A percentile compares a stretch with the other conserved stretches of the same genome.
These are phyloP conservation scores for Sitobion miscanthi DNA, from an alignment of 1,140 invertebrate species.

Conservation along the genomic window DNA sequence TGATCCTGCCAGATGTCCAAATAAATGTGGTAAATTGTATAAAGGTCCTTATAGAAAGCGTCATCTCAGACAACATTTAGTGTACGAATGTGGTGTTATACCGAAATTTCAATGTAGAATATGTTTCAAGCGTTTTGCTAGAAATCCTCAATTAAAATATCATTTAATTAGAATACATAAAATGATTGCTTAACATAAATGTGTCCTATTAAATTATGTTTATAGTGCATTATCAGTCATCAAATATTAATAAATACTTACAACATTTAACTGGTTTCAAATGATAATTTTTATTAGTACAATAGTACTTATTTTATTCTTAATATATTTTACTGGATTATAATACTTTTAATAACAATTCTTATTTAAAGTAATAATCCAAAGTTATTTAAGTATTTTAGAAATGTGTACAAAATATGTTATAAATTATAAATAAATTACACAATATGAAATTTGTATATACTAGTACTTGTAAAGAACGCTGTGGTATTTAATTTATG, in stretches of 20 bases:
- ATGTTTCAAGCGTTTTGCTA: constrained; percentile 59
- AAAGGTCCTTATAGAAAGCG: constrained; percentile 17
- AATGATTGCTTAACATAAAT: neutral
- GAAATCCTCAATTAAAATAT: constrained; percentile 5
- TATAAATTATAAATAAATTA: neutral
- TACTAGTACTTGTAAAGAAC: too few relatives aligned
- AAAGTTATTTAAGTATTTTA: neutral
- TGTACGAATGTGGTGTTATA: constrained; percentile 62
- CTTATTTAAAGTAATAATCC: neutral
- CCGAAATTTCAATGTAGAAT: constrained; percentile 62
- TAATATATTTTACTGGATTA: neutral
- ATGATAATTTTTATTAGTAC: neutral
- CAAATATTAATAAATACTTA: neutral
- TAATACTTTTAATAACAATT: neutral
- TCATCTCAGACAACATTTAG: constrained; percentile 57
- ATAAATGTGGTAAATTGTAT: constrained; percentile 47
- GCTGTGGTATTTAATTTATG: too few relatives aligned
- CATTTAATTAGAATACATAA: neutral
- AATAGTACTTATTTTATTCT: neutral
- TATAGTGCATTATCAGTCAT: neutral
- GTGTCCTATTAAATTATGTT: neutral
- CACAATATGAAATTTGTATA: neutral
- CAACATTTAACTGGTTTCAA: neutral
- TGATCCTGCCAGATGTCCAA: constrained; percentile 31
- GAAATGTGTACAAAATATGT: neutral